Evolutionary conservation across 2,888 invertebrate genomes (phyloP).

Genomic region (Leistus spinibarbis): DNA sequence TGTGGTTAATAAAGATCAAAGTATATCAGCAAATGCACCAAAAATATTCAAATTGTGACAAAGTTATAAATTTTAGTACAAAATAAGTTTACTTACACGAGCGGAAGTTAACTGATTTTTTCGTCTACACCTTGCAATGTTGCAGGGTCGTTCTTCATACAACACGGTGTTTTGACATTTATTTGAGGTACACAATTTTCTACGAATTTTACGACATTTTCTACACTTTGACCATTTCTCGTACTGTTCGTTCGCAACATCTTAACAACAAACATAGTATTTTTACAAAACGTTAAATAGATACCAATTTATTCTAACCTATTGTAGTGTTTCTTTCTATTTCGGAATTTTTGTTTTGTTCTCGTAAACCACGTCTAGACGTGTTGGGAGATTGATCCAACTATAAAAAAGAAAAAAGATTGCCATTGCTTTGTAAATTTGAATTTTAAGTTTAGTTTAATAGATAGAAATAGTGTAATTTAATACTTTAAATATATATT

Average conservation of each 20-base stretch:
- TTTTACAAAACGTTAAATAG: neutral
- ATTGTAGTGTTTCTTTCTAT: neutral
- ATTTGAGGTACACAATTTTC: slow-evolving; percentile 70
- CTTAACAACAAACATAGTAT: neutral
- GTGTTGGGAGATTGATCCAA: neutral
- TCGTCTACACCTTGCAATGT: slow-evolving; percentile 54
- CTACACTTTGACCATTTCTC: slow-evolving; percentile 52
- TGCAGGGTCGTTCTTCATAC: slow-evolving; percentile 56
- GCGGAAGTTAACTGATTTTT: slow-evolving; percentile 50
- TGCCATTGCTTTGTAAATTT: too few species aligned
- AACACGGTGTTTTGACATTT: slow-evolving; percentile 50
- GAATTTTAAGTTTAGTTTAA: too few species aligned
- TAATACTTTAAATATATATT: neutral
- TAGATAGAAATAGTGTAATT: neutral
- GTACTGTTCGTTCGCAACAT: slow-evolving; percentile 22
- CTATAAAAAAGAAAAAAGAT: neutral
- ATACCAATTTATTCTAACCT: neutral
- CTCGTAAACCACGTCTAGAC: neutral
- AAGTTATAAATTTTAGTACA: neutral
- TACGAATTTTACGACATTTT: slow-evolving; percentile 68
- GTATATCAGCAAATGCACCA: neutral
- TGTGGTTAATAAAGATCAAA: neutral
- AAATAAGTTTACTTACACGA: slow-evolving; percentile 46
- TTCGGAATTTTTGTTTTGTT: neutral
- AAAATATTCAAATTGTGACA: too few species aligned